These are phyloP conservation scores for Lepidotrigona ventralis DNA, from an alignment of 1,140 invertebrate species.

Conservation along the genomic window DNA sequence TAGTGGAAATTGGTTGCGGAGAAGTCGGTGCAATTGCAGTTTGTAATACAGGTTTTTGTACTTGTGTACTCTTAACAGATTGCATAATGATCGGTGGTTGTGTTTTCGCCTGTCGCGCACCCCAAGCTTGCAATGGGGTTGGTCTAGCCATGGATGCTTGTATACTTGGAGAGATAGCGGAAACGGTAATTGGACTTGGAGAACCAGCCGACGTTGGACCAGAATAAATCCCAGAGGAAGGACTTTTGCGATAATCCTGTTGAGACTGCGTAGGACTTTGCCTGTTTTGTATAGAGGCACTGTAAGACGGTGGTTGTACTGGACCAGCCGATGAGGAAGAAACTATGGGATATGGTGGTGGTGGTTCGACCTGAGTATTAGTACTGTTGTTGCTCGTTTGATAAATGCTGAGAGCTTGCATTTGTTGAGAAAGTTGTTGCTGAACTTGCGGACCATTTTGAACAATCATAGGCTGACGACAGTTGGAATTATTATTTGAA, in stretches of 20 bases:
- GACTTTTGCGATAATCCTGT: conserved; percentile 88
- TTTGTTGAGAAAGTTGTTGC: conserved; percentile 91
- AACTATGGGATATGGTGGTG: conserved; percentile 88
- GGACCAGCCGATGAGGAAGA: conserved; percentile 81
- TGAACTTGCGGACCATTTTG: conserved; percentile 91
- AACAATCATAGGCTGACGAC: conserved; percentile 88
- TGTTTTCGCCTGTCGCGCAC: conserved; percentile 89
- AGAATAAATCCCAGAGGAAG: conserved; percentile 90
- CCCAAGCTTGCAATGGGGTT: conserved; percentile 87
- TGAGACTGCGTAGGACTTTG: conserved; percentile 91
- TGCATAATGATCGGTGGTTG: conserved; percentile 98
- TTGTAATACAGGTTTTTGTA: conserved; percentile 95
- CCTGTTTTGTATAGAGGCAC: conserved; percentile 90
- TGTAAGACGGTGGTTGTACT: conserved; percentile 90
- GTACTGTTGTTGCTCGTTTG: conserved; percentile 80
- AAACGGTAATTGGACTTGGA: conserved; percentile 90
- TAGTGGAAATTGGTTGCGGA: conserved; percentile 82
- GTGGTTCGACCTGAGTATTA: conserved; percentile 83
- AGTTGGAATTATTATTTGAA: conserved; percentile 75
- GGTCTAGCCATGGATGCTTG: conserved; percentile 85
- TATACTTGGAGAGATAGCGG: conserved; percentile 81
- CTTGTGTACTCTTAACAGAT: conserved; percentile 95
- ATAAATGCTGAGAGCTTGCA: conserved; percentile 91
- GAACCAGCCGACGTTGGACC: conserved; percentile 89
- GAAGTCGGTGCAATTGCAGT: conserved; percentile 94